Evolutionary conservation across 1,140 invertebrate genomes (phyloP).

Genomic region (Drosophila nasuta): DNA sequence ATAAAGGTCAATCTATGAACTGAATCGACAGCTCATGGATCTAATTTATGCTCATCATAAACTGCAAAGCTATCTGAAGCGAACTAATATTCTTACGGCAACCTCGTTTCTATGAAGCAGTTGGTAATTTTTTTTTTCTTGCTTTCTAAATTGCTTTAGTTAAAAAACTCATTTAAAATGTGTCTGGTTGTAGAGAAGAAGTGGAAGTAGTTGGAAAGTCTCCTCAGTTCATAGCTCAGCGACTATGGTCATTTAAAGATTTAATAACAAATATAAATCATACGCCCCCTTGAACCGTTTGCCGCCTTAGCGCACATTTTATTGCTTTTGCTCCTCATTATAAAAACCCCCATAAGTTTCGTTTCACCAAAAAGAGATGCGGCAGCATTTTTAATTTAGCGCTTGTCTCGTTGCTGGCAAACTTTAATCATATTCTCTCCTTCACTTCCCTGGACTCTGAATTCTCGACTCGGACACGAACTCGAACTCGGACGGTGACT

Average conservation of each 20-base stretch:
- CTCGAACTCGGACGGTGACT: neutral
- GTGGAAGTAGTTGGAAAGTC: neutral
- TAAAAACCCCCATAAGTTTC: slow-evolving; percentile 58
- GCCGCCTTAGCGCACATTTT: slow-evolving; percentile 51
- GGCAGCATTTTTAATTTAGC: slow-evolving; percentile 77
- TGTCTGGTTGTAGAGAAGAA: neutral
- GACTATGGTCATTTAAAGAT: slow-evolving; percentile 55
- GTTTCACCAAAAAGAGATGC: slow-evolving; percentile 60
- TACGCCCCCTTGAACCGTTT: slow-evolving; percentile 52
- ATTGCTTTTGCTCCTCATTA: slow-evolving; percentile 79
- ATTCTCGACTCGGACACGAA: neutral
- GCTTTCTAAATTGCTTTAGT: slow-evolving; percentile 43
- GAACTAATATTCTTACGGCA: slow-evolving; percentile 4
- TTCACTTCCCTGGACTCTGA: neutral
- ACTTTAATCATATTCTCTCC: slow-evolving; percentile 75
- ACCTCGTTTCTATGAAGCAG: slow-evolving; percentile 3
- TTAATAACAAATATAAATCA: slow-evolving; percentile 80
- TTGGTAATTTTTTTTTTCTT: slow-evolving; percentile 8
- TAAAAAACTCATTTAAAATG: slow-evolving; percentile 49
- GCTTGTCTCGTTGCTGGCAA: slow-evolving; percentile 57
- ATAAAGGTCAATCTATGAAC: neutral
- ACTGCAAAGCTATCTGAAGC: neutral
- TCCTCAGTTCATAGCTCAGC: slow-evolving; percentile 9
- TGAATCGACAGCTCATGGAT: neutral
- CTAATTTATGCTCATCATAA: neutral